A percentile compares a stretch with the other conserved stretches of the same genome.
phyloP scores from a whole-genome alignment of 2,797 vertebrate species.

The Chelmon rostratus region DNA sequence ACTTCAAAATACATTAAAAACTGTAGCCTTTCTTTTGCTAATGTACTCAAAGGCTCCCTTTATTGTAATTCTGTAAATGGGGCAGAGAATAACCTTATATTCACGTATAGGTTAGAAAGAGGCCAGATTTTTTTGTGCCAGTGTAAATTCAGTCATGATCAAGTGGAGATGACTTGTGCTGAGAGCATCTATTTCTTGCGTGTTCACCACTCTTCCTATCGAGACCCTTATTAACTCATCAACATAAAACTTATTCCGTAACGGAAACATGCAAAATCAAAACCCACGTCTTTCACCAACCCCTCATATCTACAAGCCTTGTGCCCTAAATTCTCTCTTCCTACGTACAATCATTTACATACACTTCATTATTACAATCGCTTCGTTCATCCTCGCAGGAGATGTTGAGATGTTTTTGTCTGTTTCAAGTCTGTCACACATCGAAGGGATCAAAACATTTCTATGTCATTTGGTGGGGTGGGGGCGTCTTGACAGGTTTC shows the following conservation, averaged over 20 bases:
- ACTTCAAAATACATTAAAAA: slow-evolving; percentile 66
- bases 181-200: slow-evolving; percentile 49
- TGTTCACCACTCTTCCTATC: slow-evolving; percentile 52
- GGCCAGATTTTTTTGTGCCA: slow-evolving; percentile 54
- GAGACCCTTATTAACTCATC: slow-evolving; percentile 44
- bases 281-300: slow-evolving; percentile 36
- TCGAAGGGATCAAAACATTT: slow-evolving; percentile 34
- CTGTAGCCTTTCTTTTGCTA: slow-evolving; percentile 24
- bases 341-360: slow-evolving; percentile 74
- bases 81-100: slow-evolving; percentile 25
- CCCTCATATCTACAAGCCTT: slow-evolving; percentile 55
- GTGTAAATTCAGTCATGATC: slow-evolving; percentile 62
- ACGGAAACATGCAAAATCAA: slow-evolving; percentile 81
- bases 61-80: slow-evolving; percentile 33
- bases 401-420: slow-evolving; percentile 25
- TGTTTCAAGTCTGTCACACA: slow-evolving; percentile 34
- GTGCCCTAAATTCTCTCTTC: slow-evolving; percentile 59
- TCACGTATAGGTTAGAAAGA: slow-evolving; percentile 13
- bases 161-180: slow-evolving; percentile 66
- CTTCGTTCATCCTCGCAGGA: slow-evolving; percentile 46
- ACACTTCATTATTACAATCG: slow-evolving; percentile 61
- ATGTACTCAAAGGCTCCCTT: slow-evolving; percentile 24
- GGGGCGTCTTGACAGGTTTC: slow-evolving; percentile 29
- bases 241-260: slow-evolving; percentile 60
- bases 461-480: slow-evolving; percentile 32